Conservation (phyloP, 2,113 vertebrate genomes). For the Scomber scombrus region DNA sequence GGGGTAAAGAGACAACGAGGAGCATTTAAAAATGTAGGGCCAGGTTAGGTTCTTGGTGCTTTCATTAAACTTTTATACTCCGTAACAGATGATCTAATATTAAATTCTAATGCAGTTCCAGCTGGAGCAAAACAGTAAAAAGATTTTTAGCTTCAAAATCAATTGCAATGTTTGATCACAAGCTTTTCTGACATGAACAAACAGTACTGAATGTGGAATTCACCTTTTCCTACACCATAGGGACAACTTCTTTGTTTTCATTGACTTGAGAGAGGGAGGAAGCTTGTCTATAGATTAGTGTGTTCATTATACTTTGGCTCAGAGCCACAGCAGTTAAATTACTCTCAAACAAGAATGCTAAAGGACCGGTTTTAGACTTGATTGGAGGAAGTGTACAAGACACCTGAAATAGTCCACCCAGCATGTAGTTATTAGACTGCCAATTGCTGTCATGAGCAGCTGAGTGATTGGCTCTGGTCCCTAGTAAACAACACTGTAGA, state of each 20-base stretch:
- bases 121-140: background rate
- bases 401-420: conserved; percentile 27
- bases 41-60: background rate
- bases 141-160: conserved; percentile 2
- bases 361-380: conserved; percentile 21
- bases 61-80: background rate
- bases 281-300: conserved; percentile 19
- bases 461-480: conserved; percentile 34
- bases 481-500: conserved; percentile 41
- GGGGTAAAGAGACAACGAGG: background rate
- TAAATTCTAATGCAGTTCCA: background rate
- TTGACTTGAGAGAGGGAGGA: conserved; percentile 20
- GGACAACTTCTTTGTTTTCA: conserved; percentile 24
- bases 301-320: conserved; percentile 46
- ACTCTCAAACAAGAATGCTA: conserved; percentile 42
- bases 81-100: background rate
- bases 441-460: conserved; percentile 36
- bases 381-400: conserved; percentile 15
- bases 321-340: conserved; percentile 46
- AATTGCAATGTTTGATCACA: conserved; percentile 2
- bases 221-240: background rate
- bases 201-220: conserved; percentile 13
- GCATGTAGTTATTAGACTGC: conserved; percentile 34
- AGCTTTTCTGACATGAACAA: background rate
- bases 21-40: background rate